Base-by-base conservation (phyloP, 2,113 vertebrate species). In the Mungos mungo region DNA sequence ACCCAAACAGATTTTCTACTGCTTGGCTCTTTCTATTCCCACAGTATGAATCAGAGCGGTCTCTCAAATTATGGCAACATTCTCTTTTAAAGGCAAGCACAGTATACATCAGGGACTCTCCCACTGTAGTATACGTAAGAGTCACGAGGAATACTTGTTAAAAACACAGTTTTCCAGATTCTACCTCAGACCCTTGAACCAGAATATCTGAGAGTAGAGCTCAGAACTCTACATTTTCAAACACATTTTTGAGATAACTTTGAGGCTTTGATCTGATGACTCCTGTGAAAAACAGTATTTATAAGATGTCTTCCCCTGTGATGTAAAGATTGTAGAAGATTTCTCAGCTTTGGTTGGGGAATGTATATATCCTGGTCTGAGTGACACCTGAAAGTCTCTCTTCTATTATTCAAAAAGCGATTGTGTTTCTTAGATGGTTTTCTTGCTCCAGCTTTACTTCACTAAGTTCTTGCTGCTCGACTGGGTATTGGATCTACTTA, bases 61-160 rank as follows among this genome's bases (percentile, higher is more conserved):
- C 87, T 66, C 76, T 85, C 35, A 95, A 95, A 93, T 94, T 60
- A 95, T 16, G n/a, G 69, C 85, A 95, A 72, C 13, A 84, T 63
- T 63, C 29, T 68, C 76, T n/a, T 63, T 84, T 71, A 88, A 81
- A 35, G 69, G 45, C 82, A 90, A 88, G 76, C n/a, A 23, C 0
- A 41, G 66, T 45, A 4, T 29, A 38, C 19, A 15, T 35, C 23
- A 47, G 31, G 18, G 63, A 41, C 79, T 87, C 71, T 93, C 41
- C 33, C 66, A 47, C 91, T 88, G 84, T 19, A 25, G 19, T 2
- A 3, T 60, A 60, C 90, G 81, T 29, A 60, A 77, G 29, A 71
- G 85, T 88, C 29, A 27, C 35, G n/a, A 66, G 54, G 50, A 27
- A 15, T 80, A 2, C 71, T 88, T 45, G 79, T 95, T 93, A 94